phyloP scores from a whole-genome alignment of 2,888 invertebrate genomes.

The Teleiodes luculella region DNA sequence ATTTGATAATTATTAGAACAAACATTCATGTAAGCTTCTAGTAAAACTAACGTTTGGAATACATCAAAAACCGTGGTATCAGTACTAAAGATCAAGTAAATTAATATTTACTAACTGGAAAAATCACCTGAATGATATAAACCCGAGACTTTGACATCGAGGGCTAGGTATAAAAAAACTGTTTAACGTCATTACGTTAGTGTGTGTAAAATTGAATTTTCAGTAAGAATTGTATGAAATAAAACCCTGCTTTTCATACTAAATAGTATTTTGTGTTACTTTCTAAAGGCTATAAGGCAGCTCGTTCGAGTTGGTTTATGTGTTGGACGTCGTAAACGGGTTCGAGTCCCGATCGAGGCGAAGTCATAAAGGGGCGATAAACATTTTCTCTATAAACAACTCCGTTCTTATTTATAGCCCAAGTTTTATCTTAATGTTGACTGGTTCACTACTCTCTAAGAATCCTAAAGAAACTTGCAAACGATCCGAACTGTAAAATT shows the following conservation, averaged over 20 bases:
- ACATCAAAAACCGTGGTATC: too few species aligned
- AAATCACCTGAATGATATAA: too few species aligned
- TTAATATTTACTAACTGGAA: too few species aligned
- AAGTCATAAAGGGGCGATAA: constrained; percentile 56
- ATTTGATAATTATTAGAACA: too few species aligned
- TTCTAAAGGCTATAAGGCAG: constrained; percentile 49
- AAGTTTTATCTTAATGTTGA: constrained; percentile 33
- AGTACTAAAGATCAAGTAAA: too few species aligned
- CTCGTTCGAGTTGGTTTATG: constrained; percentile 53
- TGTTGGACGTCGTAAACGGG: constrained; percentile 52
- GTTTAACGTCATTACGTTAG: too few species aligned
- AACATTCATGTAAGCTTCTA: too few species aligned
- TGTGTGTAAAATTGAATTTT: background rate
- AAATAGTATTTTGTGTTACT: constrained; percentile 43
- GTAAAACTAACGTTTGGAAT: too few species aligned
- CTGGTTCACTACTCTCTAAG: background rate
- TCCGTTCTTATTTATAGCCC: constrained; percentile 44
- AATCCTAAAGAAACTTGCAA: background rate
- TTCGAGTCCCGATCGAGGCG: constrained; percentile 54
- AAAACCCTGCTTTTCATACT: constrained; percentile 12
- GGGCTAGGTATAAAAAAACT: too few species aligned
- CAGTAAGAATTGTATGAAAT: background rate
- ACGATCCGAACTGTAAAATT: background rate
- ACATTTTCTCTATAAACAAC: constrained; percentile 45
- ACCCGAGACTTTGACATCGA: too few species aligned